A percentile compares a stretch with the other conserved stretches of the same genome.
These are phyloP conservation scores for Drosophila takahashii DNA, from an alignment of 1,140 invertebrate species.

Conservation along the genomic window DNA sequence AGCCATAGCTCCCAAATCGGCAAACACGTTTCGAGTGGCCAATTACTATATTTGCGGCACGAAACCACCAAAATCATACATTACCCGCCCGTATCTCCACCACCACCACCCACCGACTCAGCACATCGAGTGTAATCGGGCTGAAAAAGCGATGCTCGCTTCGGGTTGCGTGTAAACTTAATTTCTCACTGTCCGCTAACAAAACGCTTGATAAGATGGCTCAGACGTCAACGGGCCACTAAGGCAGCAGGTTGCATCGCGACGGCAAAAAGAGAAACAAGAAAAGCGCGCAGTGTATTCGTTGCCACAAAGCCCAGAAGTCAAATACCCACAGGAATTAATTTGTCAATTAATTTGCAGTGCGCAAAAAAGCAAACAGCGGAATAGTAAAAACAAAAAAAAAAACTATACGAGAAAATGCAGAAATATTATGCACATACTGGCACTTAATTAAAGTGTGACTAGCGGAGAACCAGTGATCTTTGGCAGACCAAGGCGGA, in stretches of 20 bases:
- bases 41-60: constrained; percentile 48
- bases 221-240: constrained; percentile 35
- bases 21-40: constrained; percentile 40
- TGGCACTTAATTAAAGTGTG: constrained; percentile 42
- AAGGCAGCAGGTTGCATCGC: constrained; percentile 27
- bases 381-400: no score
- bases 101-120: constrained; percentile 2
- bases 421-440: constrained; percentile 38
- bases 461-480: constrained; percentile 7
- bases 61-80: constrained; percentile 16
- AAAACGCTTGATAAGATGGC: constrained; percentile 37
- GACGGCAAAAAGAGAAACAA: background rate
- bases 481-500: constrained; percentile 17
- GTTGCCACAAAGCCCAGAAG: background rate
- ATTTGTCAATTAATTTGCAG: constrained; percentile 29
- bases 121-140: constrained; percentile 28
- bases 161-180: constrained; percentile 35
- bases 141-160: constrained; percentile 38
- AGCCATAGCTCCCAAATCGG: constrained; percentile 22
- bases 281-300: constrained; percentile 15
- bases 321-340: constrained; percentile 8
- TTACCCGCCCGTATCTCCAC: constrained; percentile 9
- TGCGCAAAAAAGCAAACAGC: constrained; percentile 4
- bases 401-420: constrained; percentile 5
- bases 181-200: constrained; percentile 24